Evolutionary conservation across 1,140 invertebrate species (phyloP).

Genomic region (Cydia fagiglandana): DNA sequence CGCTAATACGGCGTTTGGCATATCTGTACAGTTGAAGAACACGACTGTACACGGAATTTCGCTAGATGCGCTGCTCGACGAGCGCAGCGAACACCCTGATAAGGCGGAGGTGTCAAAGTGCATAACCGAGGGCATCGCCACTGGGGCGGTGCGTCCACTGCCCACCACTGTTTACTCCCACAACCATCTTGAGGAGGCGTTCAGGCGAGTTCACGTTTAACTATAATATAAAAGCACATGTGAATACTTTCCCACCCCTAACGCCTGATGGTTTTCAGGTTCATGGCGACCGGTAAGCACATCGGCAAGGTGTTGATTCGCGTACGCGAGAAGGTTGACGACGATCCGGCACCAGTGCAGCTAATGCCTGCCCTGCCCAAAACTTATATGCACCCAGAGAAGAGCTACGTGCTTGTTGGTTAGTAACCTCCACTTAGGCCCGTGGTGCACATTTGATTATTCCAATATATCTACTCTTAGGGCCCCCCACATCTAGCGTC

Average conservation of each 20-base stretch:
- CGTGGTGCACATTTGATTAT: no score
- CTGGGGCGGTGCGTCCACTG: slow-evolving; percentile 91
- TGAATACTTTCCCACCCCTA: no score
- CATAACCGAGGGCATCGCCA: slow-evolving; percentile 89
- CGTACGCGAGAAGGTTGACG: slow-evolving; percentile 87
- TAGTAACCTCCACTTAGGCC: slow-evolving; percentile 13
- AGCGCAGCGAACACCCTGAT: slow-evolving; percentile 71
- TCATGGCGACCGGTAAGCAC: slow-evolving; percentile 97
- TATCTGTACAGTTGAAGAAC: slow-evolving; percentile 97
- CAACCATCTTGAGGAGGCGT: slow-evolving; percentile 79
- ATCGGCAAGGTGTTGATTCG: slow-evolving; percentile 97
- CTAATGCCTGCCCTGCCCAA: slow-evolving; percentile 88
- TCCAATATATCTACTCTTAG: no score
- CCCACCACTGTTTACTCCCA: slow-evolving; percentile 90
- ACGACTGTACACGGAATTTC: slow-evolving; percentile 98
- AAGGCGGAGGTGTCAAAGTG: slow-evolving; percentile 87
- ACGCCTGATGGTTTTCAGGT: slow-evolving; percentile 73
- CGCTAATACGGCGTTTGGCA: slow-evolving; percentile 93
- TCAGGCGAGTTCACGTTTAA: no score
- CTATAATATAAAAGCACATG: no score
- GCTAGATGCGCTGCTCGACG: slow-evolving; percentile 90
- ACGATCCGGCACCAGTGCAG: slow-evolving; percentile 73
- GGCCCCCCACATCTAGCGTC: no score
- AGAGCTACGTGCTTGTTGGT: slow-evolving; percentile 76
- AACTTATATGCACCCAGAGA: slow-evolving; percentile 87